Base-by-base conservation (phyloP, 2,797 vertebrate species). In the Bradypodion ventrale region DNA sequence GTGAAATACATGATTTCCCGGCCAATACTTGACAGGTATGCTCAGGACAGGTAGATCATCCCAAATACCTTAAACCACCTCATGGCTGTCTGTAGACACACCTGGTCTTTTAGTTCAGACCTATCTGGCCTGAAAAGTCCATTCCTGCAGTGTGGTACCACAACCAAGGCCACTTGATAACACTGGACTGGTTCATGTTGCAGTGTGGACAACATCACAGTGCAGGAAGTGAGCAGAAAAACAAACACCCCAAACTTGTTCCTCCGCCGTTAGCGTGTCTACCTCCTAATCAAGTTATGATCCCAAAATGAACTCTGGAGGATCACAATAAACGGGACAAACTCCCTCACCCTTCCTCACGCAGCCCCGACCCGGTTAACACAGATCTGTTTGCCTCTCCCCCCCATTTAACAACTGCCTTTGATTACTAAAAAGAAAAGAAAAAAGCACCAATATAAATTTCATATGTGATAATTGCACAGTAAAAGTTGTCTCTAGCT, bases 371-470 rank as follows among this genome's bases (percentile, higher is more conserved):
- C 40, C 32, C 32, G 2, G 49, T 49, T 49, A 69, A 69, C 32
- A 46, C 7, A 37, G 15, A 87, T 88, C 86, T 65, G 15, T 82
- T 84, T 88, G 88, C 89, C 75, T 92, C 90, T 91, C 87, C 83
- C n/a, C n/a, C n/a, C 91, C 88, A 86, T 79, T 84, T 37, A 87
- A 85, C 87, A 81, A 93, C 75, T 60, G 80, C 89, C 92, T 90
- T 90, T 94, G 95, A 94, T 88, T 77, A 82, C 93, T 89, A 93
- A 88, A 93, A 92, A 85, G 83, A 87, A 93, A 90, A 86, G n/a
- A n/a, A 80, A 88, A 90, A 93, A 95, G 94, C 94, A 95, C 94
- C 95, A 94, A 87, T 92, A 85, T 82, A 72, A 93, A 94, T 92
- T 75, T 89, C 90, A 78, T 83, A 92, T 87, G 80, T 78, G 89